These are phyloP conservation scores for Branchellion lobata DNA, from an alignment of 2,888 invertebrate genomes.

Conservation along the genomic window DNA sequence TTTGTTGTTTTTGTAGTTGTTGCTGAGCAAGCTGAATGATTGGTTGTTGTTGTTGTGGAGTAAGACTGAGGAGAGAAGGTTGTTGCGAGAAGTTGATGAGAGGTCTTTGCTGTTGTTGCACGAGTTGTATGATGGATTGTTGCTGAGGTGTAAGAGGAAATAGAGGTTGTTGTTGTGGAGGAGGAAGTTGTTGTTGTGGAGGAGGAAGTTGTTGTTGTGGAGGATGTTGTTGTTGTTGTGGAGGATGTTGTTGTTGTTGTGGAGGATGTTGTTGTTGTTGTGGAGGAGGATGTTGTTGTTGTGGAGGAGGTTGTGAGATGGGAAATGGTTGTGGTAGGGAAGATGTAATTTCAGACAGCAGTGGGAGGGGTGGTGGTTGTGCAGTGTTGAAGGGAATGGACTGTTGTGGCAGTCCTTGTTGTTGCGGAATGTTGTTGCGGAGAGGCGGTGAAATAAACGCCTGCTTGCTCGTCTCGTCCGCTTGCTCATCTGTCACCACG, in stretches of 20 bases:
- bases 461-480: no score
- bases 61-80: neutral
- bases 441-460: neutral
- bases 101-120: neutral
- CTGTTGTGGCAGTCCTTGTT: no score
- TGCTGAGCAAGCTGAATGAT: constrained; percentile 10
- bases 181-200: neutral
- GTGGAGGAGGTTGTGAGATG: neutral
- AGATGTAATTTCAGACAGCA: neutral
- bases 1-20: constrained; percentile 12
- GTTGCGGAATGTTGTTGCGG: neutral
- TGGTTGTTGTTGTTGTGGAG: constrained; percentile 13
- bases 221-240: neutral
- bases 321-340: neutral
- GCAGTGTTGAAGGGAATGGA: neutral
- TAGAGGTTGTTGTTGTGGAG: neutral
- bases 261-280: neutral
- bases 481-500: no score
- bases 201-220: neutral
- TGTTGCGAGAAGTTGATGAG: neutral
- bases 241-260: neutral
- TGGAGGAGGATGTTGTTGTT: neutral
- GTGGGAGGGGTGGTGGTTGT: neutral
- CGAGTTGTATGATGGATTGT: constrained; percentile 2
- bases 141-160: constrained; percentile 9